Conservation (phyloP, 1,140 invertebrate species). For the Drusus annulatus region DNA sequence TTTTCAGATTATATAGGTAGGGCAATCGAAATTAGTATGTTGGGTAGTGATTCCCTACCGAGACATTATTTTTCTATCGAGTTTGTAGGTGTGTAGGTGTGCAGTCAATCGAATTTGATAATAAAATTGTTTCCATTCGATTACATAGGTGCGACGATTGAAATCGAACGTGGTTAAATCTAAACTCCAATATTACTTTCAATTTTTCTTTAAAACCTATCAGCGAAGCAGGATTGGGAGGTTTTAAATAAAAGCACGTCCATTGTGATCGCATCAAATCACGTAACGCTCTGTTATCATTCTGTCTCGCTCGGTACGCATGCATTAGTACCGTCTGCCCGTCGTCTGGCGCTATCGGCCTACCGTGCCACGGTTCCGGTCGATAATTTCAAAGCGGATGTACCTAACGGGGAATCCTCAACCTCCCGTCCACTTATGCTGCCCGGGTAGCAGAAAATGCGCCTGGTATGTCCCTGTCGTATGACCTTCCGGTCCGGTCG, state of each 20-base stretch:
- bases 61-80: no score
- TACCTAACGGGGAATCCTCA: conserved; percentile 37
- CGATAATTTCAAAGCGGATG: conserved; percentile 39
- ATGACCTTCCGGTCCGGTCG: conserved; percentile 5
- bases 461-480: conserved; percentile 15
- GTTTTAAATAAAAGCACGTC: neutral
- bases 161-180: no score
- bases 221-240: neutral
- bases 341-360: conserved; percentile 46
- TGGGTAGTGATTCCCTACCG: no score
- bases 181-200: no score
- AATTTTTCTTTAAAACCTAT: neutral
- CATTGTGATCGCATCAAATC: neutral
- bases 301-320: conserved; percentile 33
- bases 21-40: no score
- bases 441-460: conserved; percentile 3
- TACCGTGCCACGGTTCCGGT: conserved; percentile 43
- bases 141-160: no score
- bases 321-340: conserved; percentile 43
- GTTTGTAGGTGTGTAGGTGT: no score
- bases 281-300: conserved; percentile 29
- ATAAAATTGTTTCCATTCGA: no score
- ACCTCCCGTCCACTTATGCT: conserved; percentile 43
- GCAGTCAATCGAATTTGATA: no score
- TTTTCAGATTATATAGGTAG: no score